These are phyloP conservation scores for Drosophila melanogaster DNA, from an alignment of 1,140 invertebrate species.

Conservation along the genomic window DNA sequence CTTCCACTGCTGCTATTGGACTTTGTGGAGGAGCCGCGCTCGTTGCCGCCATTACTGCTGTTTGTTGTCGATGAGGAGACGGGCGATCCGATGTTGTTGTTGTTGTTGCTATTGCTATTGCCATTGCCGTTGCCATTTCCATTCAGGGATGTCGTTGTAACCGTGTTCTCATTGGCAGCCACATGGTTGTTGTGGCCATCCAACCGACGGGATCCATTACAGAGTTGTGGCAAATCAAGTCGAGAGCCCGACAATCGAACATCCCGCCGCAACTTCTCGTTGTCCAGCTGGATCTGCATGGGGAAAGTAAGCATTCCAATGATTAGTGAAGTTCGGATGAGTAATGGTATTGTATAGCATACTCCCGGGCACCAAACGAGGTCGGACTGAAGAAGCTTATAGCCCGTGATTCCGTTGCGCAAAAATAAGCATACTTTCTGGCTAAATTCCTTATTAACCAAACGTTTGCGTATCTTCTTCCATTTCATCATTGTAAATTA, in stretches of 20 bases:
- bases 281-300: slow-evolving; percentile 82
- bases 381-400: background rate
- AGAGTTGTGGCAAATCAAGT: slow-evolving; percentile 76
- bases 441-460: background rate
- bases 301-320: background rate
- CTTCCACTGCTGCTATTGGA: slow-evolving; percentile 80
- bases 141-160: slow-evolving; percentile 49
- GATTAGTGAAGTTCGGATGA: background rate
- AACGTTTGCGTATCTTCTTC: slow-evolving; percentile 3
- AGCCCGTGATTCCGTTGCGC: background rate
- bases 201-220: slow-evolving; percentile 66
- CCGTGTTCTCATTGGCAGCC: slow-evolving; percentile 41
- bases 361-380: slow-evolving; percentile 22
- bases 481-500: slow-evolving; percentile 23
- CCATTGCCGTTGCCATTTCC: slow-evolving; percentile 48
- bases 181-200: slow-evolving; percentile 73
- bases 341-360: slow-evolving; percentile 11
- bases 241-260: slow-evolving; percentile 70
- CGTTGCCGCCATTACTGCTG: slow-evolving; percentile 68
- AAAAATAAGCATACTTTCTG: slow-evolving; percentile 29
- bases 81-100: slow-evolving; percentile 78
- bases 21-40: slow-evolving; percentile 79
- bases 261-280: slow-evolving; percentile 83
- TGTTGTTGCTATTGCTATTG: slow-evolving; percentile 43
- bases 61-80: slow-evolving; percentile 79